Percentiles rank a stretch among this genome's conserved stretches.
Evolutionary conservation across 2,797 vertebrate genomes (phyloP).

Genomic region (Cheirogaleus major): DNA sequence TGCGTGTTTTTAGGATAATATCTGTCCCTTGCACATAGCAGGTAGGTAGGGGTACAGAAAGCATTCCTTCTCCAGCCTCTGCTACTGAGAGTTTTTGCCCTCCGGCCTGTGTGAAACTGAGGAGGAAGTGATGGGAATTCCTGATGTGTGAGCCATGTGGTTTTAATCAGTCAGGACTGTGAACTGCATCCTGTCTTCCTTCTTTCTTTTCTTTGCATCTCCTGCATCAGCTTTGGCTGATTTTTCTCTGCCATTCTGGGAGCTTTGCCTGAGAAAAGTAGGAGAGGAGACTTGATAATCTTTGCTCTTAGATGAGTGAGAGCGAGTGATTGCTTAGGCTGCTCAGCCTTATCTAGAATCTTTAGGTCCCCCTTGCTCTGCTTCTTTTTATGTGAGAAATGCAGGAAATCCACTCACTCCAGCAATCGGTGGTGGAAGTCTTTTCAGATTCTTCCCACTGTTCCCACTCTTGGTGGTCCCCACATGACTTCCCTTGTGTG

Average conservation of each 20-base stretch:
- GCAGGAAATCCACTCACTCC: neutral
- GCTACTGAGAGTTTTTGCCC: neutral
- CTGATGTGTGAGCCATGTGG: neutral
- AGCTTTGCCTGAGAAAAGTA: neutral
- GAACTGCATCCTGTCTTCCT: neutral
- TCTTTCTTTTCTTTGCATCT: neutral
- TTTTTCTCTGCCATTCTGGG: neutral
- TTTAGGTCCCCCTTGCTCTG: neutral
- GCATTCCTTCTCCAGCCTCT: neutral
- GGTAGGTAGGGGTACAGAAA: neutral
- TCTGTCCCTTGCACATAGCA: neutral
- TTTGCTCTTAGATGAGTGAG: neutral
- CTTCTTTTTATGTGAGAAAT: neutral
- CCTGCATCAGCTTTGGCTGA: neutral
- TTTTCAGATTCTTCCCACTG: neutral
- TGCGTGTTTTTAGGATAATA: neutral
- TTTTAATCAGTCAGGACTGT: constrained; percentile 24
- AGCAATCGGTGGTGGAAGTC: neutral
- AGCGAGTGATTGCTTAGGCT: neutral
- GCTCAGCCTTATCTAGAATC: neutral
- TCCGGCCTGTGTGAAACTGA: neutral
- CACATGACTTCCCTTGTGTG: neutral
- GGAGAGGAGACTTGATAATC: neutral
- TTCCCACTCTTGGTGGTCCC: neutral
- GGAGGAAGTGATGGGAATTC: neutral